phyloP scores from a whole-genome alignment of 2,797 vertebrate genomes.

The Triplophysa bombifrons region DNA sequence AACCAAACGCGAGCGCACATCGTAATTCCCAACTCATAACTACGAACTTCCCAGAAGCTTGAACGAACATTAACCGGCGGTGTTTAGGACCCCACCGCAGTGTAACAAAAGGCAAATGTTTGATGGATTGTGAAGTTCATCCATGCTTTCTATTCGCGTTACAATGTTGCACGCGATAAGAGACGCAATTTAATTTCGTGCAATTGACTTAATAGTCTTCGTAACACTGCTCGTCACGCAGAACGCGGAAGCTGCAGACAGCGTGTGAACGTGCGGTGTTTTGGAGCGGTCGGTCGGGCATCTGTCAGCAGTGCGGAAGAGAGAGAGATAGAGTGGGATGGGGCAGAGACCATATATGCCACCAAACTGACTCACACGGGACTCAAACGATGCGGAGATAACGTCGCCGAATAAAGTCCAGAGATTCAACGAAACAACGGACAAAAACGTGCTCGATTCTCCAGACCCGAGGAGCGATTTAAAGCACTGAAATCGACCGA shows the following conservation, averaged over 20 bases:
- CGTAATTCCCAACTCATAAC: too few species aligned
- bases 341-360: conserved; percentile 21
- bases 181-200: background rate
- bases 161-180: background rate
- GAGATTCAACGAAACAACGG: background rate
- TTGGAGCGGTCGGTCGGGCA: conserved; percentile 18
- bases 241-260: background rate
- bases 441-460: background rate
- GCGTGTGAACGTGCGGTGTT: conserved; percentile 4
- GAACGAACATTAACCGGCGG: conserved; percentile 6
- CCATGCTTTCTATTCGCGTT: conserved; percentile 16
- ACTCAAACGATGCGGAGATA: conserved; percentile 35
- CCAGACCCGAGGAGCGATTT: background rate
- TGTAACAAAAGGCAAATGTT: conserved; percentile 32
- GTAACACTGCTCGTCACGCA: background rate
- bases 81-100: conserved; percentile 48
- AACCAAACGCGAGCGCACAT: too few species aligned
- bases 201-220: background rate
- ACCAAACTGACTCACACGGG: conserved; percentile 34
- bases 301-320: conserved; percentile 34
- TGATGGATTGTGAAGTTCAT: conserved; percentile 53
- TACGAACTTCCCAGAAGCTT: too few species aligned
- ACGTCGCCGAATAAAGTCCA: conserved; percentile 15
- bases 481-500: conserved; percentile 6
- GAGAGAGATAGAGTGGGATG: conserved; percentile 31